Base-by-base conservation (phyloP, 64 coral and sea anemone genomes). In the Porites australiensis region DNA sequence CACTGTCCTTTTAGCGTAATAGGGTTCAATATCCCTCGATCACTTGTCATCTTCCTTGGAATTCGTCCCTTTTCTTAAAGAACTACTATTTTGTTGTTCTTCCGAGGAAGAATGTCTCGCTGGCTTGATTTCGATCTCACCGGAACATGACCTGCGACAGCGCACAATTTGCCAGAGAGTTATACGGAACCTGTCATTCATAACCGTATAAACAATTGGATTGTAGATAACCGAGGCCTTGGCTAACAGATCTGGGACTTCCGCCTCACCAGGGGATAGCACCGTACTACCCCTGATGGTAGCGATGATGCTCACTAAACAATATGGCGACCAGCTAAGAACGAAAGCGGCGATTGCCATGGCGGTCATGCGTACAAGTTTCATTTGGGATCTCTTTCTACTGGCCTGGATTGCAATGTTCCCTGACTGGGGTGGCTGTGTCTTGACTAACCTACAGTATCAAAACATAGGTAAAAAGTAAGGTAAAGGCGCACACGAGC, bases 271-370 rank as follows among this genome's bases (percentile, higher is more conserved):
- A 3, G 62, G 58, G 14, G 79, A 66, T 43, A 96, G 6, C 2
- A 88, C 7, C 3, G 77, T 68, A 22, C 14, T 50, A 9, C 88
- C 77, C 27, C 44, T 44, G 49, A 96, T 60, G 4, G 88, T 88
- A 4, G 85, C 90, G 8, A 72, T 74, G 5, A 96, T 13, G 51
- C 94, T 89, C 0, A 93, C 86, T 15, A 69, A 68, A 66, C 94
- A 96, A 79, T 96, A 96, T 79, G 94, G 89, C 69, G 89, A 82
- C 94, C 94, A 96, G 67, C 94, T 96, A 19, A 96, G 12, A 22
- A 92, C 55, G 46, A 96, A 92, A 13, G 94, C 82, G 11, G 69
- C 44, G 19, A 96, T 23, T 1, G 89, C 52, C 64, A 80, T 47
- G 9, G 51, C 66, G n/a, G 66, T 92, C 74, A 88, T 92, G 45